Conservation (phyloP, 2,797 vertebrate species). For the Muraenolepis orangiensis region DNA sequence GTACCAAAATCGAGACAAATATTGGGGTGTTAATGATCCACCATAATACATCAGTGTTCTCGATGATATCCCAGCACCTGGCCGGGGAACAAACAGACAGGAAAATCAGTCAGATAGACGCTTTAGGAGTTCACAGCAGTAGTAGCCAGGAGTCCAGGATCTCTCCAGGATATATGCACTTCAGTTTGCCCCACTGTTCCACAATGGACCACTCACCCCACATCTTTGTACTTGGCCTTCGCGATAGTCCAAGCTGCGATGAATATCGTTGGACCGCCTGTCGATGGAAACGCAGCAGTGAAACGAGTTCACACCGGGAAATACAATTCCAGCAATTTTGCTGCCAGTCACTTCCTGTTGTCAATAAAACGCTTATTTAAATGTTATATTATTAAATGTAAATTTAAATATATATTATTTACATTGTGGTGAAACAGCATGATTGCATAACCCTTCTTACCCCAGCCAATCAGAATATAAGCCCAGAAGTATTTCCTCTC, state of each 20-base stretch:
- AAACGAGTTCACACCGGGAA: background rate
- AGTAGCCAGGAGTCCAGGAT: background rate
- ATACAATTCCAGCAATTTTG: background rate
- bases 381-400: too few species aligned
- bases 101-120: background rate
- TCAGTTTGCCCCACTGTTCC: background rate
- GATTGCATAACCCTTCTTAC: conserved; percentile 65
- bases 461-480: conserved; percentile 97
- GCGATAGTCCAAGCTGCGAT: conserved; percentile 85
- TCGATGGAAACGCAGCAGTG: background rate
- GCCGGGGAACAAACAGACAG: conserved; percentile 35
- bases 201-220: conserved; percentile 65
- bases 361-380: too few species aligned
- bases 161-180: background rate
- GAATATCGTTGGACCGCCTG: conserved; percentile 87
- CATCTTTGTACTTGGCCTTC: conserved; percentile 80
- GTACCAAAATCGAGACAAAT: conserved; percentile 90
- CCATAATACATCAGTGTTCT: conserved; percentile 81
- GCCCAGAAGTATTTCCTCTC: conserved; percentile 98
- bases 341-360: background rate
- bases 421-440: background rate
- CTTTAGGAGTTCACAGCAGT: background rate
- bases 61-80: conserved; percentile 93
- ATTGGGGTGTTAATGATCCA: conserved; percentile 97
- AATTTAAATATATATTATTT: too few species aligned